Percentiles rank a stretch among this genome's conserved stretches.
Conservation (phyloP, 2,797 vertebrate genomes). For the Phataginus tricuspis region DNA sequence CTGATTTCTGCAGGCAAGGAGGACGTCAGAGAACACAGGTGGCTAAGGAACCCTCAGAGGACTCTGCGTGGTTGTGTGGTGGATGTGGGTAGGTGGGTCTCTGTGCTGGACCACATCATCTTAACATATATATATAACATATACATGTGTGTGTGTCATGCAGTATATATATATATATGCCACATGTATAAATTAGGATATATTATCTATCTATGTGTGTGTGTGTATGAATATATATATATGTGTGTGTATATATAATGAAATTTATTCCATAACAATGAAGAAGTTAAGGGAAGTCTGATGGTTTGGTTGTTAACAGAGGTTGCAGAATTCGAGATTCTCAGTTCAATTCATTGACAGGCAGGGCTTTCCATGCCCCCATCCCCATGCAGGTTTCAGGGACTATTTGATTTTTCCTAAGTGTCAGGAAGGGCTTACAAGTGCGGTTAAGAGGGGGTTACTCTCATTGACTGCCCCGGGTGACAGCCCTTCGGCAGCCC, state of each 20-base stretch:
- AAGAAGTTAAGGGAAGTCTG: constrained; percentile 1
- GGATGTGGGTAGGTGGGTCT: not conserved
- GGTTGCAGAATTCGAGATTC: not conserved
- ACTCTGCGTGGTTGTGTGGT: not conserved
- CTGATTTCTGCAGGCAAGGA: not conserved
- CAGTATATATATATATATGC: not conserved
- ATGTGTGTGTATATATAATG: not conserved
- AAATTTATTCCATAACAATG: not conserved
- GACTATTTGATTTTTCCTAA: not conserved
- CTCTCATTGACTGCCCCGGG: fast-evolving
- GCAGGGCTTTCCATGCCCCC: not conserved
- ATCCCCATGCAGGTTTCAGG: fast-evolving
- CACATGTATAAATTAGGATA: not conserved
- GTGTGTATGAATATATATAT: not conserved
- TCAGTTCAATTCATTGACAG: not conserved
- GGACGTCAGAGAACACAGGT: fast-evolving
- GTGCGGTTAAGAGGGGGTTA: fast-evolving
- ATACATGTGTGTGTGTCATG: no score
- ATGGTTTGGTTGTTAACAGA: not conserved
- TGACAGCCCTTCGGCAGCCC: not conserved
- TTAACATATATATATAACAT: not conserved
- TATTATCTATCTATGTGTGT: no score
- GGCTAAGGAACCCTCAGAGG: fast-evolving
- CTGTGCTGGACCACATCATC: not conserved
- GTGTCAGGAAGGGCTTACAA: not conserved